A percentile compares a stretch with the other conserved stretches of the same genome.
Conservation (phyloP, 1,140 invertebrate species). For the Ceratitis capitata region DNA sequence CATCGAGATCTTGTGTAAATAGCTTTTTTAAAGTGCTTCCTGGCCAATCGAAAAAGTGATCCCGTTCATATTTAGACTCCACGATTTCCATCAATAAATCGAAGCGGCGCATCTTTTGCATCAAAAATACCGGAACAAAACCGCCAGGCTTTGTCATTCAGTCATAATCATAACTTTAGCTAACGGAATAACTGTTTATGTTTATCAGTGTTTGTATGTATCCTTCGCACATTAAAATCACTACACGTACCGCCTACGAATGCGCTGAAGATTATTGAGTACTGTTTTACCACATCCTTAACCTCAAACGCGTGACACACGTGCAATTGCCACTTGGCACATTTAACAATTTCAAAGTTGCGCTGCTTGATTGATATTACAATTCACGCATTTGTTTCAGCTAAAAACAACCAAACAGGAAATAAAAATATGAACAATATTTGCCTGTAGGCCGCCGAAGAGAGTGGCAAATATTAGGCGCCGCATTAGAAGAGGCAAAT, state of each 20-base stretch:
- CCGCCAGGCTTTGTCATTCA: too few relatives aligned
- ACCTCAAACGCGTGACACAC: background rate
- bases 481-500: too few relatives aligned
- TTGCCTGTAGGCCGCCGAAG: background rate
- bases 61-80: too few relatives aligned
- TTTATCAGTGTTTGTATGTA: too few relatives aligned
- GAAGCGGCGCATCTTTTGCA: too few relatives aligned
- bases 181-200: too few relatives aligned
- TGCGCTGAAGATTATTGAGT: background rate
- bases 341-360: background rate
- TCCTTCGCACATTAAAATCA: background rate
- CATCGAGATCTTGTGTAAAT: too few relatives aligned
- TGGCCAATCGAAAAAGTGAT: too few relatives aligned
- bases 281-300: background rate
- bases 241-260: background rate
- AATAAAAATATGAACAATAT: background rate
- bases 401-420: background rate
- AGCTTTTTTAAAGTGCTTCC: too few relatives aligned
- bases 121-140: too few relatives aligned
- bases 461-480: background rate
- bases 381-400: background rate
- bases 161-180: too few relatives aligned
- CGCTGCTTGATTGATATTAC: background rate
- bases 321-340: background rate
- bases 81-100: too few relatives aligned